Evolutionary conservation across 2,888 invertebrate genomes (phyloP), one percentile per base, ranked within the genome.

Genomic region (Eupsilia transversa): DNA sequence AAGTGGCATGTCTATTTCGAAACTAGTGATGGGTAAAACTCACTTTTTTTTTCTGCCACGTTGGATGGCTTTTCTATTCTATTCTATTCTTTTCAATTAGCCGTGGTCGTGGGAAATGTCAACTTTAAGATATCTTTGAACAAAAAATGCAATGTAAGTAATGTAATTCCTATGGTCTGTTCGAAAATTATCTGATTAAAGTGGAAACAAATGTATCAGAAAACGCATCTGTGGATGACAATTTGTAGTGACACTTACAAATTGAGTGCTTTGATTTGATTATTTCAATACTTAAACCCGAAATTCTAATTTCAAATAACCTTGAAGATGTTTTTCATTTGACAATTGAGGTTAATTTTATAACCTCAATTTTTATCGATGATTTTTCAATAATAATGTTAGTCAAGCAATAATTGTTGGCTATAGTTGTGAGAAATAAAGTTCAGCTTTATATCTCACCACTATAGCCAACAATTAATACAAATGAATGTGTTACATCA

Each of bases 1-100:
- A 94, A 95, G 95, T 94, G 94, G 92, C 94, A 90, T 92, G 92
- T 94, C 93, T 94, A 94, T 94, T 94, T 92, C 88, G 87, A 90
- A 90, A 79, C 83, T 93, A 95, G 94, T 84, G 94, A 87, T 90
- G 93, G n/a, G 81, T 4, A 12, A 41, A 27, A 27, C n/a, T 5
- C 14, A 2, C 2, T 10, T 41, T 20, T 43, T 17, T n/a, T n/a
- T 9, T 27, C 17, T 2, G 30, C 30, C 27, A 56, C 3, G 7
- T 27, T 17, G 27, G 17, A 30, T 56, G 56, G 20, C 57, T n/a
- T n/a, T n/a, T n/a, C n/a, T n/a, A n/a, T n/a, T n/a, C n/a, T n/a
- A n/a, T n/a, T n/a, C n/a, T n/a, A n/a, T n/a, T n/a, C n/a, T n/a
- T n/a, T n/a, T n/a, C n/a, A n/a, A n/a, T n/a, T n/a, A n/a, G n/a